These are phyloP conservation scores for Euplagia quadripunctaria DNA, from an alignment of 2,888 invertebrate genomes.

Conservation along the genomic window DNA sequence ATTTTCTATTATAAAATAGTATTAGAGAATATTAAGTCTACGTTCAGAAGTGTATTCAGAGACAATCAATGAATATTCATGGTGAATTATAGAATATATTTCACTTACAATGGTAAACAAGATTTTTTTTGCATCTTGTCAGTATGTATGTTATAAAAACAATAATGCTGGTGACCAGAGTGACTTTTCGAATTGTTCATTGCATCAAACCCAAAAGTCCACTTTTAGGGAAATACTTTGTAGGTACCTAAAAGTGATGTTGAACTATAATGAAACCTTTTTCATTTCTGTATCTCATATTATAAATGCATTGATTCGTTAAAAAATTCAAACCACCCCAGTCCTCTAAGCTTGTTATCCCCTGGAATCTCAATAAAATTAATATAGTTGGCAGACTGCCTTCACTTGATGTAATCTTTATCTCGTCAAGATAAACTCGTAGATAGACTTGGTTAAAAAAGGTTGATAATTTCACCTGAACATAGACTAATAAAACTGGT, in stretches of 20 bases:
- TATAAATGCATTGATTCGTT: too few species aligned
- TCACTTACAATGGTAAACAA: neutral
- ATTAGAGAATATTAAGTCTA: neutral
- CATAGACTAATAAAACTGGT: neutral
- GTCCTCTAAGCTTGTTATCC: too few species aligned
- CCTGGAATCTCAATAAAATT: too few species aligned
- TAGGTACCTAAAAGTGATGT: too few species aligned
- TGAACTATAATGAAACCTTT: too few species aligned
- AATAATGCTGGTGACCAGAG: neutral
- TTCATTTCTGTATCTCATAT: too few species aligned
- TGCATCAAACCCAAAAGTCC: too few species aligned
- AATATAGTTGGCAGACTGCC: neutral
- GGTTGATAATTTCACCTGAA: neutral
- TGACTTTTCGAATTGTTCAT: neutral
- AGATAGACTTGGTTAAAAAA: neutral
- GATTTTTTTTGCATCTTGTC: neutral
- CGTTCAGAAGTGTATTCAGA: neutral
- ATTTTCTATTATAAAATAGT: neutral
- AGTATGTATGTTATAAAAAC: neutral
- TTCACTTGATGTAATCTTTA: neutral
- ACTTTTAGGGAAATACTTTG: too few species aligned
- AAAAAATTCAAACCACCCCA: too few species aligned
- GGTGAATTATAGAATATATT: neutral
- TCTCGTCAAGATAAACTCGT: neutral
- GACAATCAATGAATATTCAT: too few species aligned